These are phyloP conservation scores for Sternotherus odoratus DNA, from an alignment of 2,797 vertebrate genomes.

Conservation along the genomic window DNA sequence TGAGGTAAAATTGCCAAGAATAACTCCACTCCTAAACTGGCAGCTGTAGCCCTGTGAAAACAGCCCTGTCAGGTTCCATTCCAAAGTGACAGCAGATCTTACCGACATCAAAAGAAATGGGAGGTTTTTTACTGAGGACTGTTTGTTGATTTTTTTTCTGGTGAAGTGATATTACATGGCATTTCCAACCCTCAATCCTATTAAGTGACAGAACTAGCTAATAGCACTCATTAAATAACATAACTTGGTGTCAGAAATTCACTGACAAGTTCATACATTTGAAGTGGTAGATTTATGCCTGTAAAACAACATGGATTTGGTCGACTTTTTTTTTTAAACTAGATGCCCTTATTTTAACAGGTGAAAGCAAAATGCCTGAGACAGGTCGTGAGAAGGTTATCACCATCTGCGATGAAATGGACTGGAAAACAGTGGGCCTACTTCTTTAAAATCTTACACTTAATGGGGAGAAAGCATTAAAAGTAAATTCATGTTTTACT, in stretches of 20 bases:
- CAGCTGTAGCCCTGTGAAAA: slow-evolving; percentile 56
- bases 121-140: slow-evolving; percentile 54
- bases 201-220: slow-evolving; percentile 73
- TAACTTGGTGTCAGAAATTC: slow-evolving; percentile 70
- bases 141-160: slow-evolving; percentile 74
- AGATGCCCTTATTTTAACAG: slow-evolving; percentile 61
- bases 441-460: not conserved
- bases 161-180: slow-evolving; percentile 75
- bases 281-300: slow-evolving; percentile 55
- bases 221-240: slow-evolving; percentile 75
- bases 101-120: slow-evolving; percentile 33
- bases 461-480: not conserved
- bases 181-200: slow-evolving; percentile 72
- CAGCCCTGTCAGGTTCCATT: slow-evolving; percentile 44
- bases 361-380: slow-evolving; percentile 8
- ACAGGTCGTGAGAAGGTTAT: slow-evolving; percentile 49
- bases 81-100: slow-evolving; percentile 64
- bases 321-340: not conserved
- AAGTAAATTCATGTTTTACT: not conserved
- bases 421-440: not conserved
- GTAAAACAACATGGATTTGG: slow-evolving; percentile 4
- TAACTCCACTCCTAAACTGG: slow-evolving; percentile 53
- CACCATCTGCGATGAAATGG: not conserved
- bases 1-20: slow-evolving; percentile 61
- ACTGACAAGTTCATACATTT: slow-evolving; percentile 39